Percentiles rank a stretch among this genome's conserved stretches.
Evolutionary conservation across 2,888 invertebrate species (phyloP).

Genomic region (Andrena hattorfiana): DNA sequence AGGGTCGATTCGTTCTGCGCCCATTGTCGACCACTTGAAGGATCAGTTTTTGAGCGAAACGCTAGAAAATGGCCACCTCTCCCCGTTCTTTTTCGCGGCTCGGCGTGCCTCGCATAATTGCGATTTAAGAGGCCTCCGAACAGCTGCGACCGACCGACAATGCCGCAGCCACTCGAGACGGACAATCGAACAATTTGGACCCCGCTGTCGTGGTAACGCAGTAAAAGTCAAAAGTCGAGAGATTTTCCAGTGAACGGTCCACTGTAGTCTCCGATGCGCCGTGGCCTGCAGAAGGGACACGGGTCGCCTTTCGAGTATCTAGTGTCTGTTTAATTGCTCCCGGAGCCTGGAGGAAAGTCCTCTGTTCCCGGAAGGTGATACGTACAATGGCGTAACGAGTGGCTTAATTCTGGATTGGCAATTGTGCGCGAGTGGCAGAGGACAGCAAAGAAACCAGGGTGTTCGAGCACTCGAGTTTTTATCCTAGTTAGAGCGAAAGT

Average conservation of each 20-base stretch:
- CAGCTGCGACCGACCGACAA: constrained; percentile 77
- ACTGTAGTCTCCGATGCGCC: neutral
- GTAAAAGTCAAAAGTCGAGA: constrained; percentile 62
- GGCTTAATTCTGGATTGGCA: neutral
- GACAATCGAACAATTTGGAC: constrained; percentile 82
- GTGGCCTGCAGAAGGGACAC: neutral
- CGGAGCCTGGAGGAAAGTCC: neutral
- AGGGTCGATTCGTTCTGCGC: constrained; percentile 70
- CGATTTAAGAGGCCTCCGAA: constrained; percentile 78
- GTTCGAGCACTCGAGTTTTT: too few species aligned
- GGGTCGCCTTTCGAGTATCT: neutral
- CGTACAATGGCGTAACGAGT: neutral
- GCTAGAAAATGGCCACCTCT: constrained; percentile 67
- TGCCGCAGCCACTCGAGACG: constrained; percentile 75
- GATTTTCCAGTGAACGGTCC: constrained; percentile 38
- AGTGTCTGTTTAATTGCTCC: neutral
- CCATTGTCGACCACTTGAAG: constrained; percentile 71
- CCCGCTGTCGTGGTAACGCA: constrained; percentile 64
- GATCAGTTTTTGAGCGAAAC: constrained; percentile 77
- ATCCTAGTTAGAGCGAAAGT: neutral
- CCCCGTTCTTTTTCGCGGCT: constrained; percentile 51
- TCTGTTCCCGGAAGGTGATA: neutral
- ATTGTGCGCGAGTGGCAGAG: too few species aligned
- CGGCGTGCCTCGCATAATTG: constrained; percentile 79
- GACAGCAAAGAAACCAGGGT: too few species aligned